Evolutionary conservation across 1,140 invertebrate species (phyloP), one percentile per base, ranked within the genome.

Genomic region (Lepidurus packardi): DNA sequence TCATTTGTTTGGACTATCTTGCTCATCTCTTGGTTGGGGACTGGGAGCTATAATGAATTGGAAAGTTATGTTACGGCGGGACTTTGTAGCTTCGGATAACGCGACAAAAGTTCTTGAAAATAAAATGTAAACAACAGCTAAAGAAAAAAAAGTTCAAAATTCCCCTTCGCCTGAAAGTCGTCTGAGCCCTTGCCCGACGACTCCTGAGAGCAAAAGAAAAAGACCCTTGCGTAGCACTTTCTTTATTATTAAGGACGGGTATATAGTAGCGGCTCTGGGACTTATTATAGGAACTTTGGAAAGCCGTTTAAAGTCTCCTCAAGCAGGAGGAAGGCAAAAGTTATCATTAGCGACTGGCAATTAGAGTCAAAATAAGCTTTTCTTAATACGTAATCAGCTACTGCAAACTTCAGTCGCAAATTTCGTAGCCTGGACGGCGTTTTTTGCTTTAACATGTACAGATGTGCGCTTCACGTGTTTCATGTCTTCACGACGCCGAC

Each of bases 241-340:
- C 53, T 11, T 65, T 65, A 65, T 65, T 65, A 21, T 21, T 9
- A 65, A 65, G 53, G 53, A 65, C 53, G 53, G 53, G 53, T 65
- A 65, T 65, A 21, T 7, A 65, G 53, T 65, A 65, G 53, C 53
- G 53, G 53, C 53, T 13, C 21, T 13, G 53, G 53, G 6, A 65
- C 53, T 65, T 65, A 65, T 65, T 65, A 65, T 21, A 65, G 13
- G 53, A 65, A 65, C 53, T 65, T n/a, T 65, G 53, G 53, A 65
- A 65, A 65, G 53, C 53, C 21, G 53, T 21, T 65, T 65, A 65
- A 65, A 13, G 16, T n/a, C 53, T 65, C 13, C n/a, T 65, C 9
- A 6, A n/a, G 53, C 53, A 65, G n/a, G 53, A 65, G 7, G 53
- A 65, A 65, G 53, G 21, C 53, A 21, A 13, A 21, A 9, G 53